These are phyloP conservation scores for Alfaro cultratus DNA, from an alignment of 2,797 vertebrate genomes.

Conservation along the genomic window DNA sequence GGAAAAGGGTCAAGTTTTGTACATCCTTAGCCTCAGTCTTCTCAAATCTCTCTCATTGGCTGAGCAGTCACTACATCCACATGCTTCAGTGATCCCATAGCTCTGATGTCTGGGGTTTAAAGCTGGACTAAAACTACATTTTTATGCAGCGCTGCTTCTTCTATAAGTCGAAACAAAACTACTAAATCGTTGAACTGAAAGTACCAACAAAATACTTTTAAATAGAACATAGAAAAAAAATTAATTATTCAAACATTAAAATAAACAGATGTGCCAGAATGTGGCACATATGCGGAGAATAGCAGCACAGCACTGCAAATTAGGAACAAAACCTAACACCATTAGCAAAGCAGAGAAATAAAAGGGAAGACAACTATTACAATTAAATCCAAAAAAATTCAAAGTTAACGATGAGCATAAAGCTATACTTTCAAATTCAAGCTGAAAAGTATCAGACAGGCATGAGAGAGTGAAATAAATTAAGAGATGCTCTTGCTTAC, in stretches of 20 bases:
- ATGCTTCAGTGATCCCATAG: constrained; percentile 29
- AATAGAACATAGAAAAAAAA: not conserved
- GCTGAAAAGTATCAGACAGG: not conserved
- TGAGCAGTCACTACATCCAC: constrained; percentile 16
- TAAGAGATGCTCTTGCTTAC: not conserved
- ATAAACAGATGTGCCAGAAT: not conserved
- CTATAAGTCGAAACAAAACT: not conserved
- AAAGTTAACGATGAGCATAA: not conserved
- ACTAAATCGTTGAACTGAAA: not conserved
- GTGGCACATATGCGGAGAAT: not conserved
- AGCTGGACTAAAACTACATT: not conserved
- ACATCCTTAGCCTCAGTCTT: constrained; percentile 17
- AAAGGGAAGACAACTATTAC: not conserved
- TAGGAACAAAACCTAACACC: not conserved
- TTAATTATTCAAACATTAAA: not conserved
- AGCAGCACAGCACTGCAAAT: not conserved
- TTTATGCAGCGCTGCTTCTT: not conserved
- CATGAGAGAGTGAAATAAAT: not conserved
- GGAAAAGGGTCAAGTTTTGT: constrained; percentile 24
- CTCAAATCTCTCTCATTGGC: constrained; percentile 37
- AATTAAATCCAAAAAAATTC: not conserved
- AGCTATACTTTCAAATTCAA: not conserved
- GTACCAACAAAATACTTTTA: not conserved
- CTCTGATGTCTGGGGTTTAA: not conserved
- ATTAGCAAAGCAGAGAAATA: not conserved